Evolutionary conservation across 35 echinoderm and acorn worm genomes (phyloP), one percentile per base, ranked within the genome.

Genomic region (Anneissia japonica): DNA sequence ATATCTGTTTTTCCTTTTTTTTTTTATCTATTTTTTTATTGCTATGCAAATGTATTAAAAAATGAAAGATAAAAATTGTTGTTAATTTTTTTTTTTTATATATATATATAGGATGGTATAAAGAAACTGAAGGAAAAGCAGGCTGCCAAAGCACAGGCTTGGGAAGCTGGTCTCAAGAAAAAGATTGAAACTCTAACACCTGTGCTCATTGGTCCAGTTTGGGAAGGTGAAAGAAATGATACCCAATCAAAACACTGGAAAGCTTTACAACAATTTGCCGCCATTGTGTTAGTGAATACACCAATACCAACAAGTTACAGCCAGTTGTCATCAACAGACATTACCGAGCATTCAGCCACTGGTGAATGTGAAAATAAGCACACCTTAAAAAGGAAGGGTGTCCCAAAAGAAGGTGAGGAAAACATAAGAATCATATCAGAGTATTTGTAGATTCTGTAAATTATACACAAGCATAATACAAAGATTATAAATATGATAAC

Each of bases 131-230:
- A 90, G 74, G 90, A 73, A 3, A 77, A 83, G 32, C 43, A 88
- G 51, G 80, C 89, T 11, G 96, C 96, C 4, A 99, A 99, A 40
- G 96, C 96, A 39, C 88, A 90, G 41, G 89, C 93, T 10, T 99
- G 96, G 96, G 96, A 99, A 34, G 43, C 83, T 0, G 96, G 94
- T 36, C 75, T 99, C 5, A 99, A 94, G 74, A 87, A 84, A 32
- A 90, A 93, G 40, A 81, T 82, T 30, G 88, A 93, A 82, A 83
- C 73, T 6, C 83, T 94, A 30, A 93, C 89, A 76, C 86, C 89
- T 0, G 72, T 85, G 38, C 82, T 94, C n/a, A 82, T 94, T 55
- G 92, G 92, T 35, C 91, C 88, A 39, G 17, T 99, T 30, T 91
- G 91, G 91, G 89, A 17, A 12, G 30, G 12, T 39, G 72, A 77